phyloP scores from a whole-genome alignment of 2,888 invertebrate species.

The Dilophus febrilis region DNA sequence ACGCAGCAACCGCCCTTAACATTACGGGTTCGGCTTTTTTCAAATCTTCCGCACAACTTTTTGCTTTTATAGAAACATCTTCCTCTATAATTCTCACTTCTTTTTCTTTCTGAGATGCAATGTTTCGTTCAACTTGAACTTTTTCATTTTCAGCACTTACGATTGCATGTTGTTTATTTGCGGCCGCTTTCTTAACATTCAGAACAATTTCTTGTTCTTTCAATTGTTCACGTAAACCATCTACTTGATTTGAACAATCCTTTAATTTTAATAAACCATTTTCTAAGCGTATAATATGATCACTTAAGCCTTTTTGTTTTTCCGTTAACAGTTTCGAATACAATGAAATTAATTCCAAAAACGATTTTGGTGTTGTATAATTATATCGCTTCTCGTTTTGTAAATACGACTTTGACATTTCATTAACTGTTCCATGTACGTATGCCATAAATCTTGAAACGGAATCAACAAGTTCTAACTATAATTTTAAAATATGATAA shows the following conservation, averaged over 20 bases:
- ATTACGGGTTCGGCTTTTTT: conserved; percentile 84
- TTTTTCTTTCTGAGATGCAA: conserved; percentile 68
- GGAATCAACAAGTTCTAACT: conserved; percentile 38
- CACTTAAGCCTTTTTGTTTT: conserved; percentile 49
- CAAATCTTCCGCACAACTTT: conserved; percentile 75
- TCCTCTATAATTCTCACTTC: conserved; percentile 81
- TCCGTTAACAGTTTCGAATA: conserved; percentile 54
- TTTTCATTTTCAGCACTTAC: conserved; percentile 82
- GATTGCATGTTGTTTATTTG: conserved; percentile 71
- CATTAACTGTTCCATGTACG: conserved; percentile 75
- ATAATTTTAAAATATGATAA: conserved; percentile 15
- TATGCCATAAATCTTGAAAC: conserved; percentile 80
- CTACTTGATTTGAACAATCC: conserved; percentile 71
- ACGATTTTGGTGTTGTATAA: conserved; percentile 93
- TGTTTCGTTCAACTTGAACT: conserved; percentile 72
- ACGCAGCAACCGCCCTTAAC: conserved; percentile 72
- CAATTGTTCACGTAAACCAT: conserved; percentile 56
- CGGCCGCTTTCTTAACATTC: conserved; percentile 75
- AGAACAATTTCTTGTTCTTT: conserved; percentile 65
- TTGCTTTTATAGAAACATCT: conserved; percentile 68
- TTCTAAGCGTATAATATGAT: conserved; percentile 63
- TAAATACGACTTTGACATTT: conserved; percentile 63
- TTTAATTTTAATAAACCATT: conserved; percentile 78
- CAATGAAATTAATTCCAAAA: conserved; percentile 78
- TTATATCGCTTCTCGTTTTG: conserved; percentile 79